phyloP scores from a whole-genome alignment of 2,113 vertebrate species.

The Stigmatopora argus region DNA sequence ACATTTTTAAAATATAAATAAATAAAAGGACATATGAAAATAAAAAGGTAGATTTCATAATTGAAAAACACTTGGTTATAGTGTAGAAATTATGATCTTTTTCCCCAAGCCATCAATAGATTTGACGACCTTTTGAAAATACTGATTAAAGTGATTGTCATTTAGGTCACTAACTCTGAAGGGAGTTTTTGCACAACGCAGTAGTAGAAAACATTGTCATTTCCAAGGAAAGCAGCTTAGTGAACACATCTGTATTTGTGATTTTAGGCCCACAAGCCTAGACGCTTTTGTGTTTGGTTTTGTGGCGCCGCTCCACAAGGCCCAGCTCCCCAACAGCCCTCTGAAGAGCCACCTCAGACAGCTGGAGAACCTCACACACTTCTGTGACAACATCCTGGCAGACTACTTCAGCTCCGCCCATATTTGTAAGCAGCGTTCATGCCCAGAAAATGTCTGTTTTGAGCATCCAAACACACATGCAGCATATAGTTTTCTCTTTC shows the following conservation, averaged over 20 bases:
- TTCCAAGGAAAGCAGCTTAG: background rate
- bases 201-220: background rate
- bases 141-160: too few species aligned
- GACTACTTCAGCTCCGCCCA: slow-evolving; percentile 77
- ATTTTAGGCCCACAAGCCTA: slow-evolving; percentile 84
- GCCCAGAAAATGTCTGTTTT: background rate
- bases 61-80: too few species aligned
- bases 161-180: background rate
- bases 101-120: too few species aligned
- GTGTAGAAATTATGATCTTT: too few species aligned
- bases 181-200: background rate
- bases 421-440: slow-evolving; percentile 67
- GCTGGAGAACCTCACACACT: slow-evolving; percentile 84
- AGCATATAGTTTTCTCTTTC: slow-evolving; percentile 3
- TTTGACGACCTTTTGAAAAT: too few species aligned
- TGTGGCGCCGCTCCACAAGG: slow-evolving; percentile 87
- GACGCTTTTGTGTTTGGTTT: slow-evolving; percentile 96
- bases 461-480: background rate
- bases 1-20: too few species aligned
- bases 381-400: slow-evolving; percentile 86
- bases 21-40: too few species aligned
- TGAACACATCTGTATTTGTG: slow-evolving; percentile 4
- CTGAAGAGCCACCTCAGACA: slow-evolving; percentile 89
- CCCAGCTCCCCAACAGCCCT: slow-evolving; percentile 80
- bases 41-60: too few species aligned